Evolutionary conservation across 2,797 vertebrate genomes (phyloP), one percentile per base, ranked within the genome.

Genomic region (Cyprinella venusta): DNA sequence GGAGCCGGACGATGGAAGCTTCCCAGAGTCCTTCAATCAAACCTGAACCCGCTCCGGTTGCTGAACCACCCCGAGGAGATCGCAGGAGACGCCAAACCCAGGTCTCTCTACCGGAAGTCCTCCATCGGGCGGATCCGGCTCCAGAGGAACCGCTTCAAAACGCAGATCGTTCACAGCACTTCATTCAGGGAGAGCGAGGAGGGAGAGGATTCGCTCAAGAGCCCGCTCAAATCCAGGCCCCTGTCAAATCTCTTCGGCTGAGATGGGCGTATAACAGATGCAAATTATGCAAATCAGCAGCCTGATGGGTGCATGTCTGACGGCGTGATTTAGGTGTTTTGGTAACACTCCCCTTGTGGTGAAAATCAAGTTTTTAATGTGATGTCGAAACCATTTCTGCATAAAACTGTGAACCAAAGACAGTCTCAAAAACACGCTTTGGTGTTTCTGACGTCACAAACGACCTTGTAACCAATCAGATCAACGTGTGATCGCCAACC

Each of bases 191-290:
- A 96, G 80, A 90, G 94, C 0, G 95, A 95, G 0, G 93, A 95
- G 3, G 95, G 92, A 36, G 95, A 96, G 3, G 93, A 93, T 7
- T 64, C 94, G 1, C 84, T 95, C 71, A 95, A 93, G 90, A 95
- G 94, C 0, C 96, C 97, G 0, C 91, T 96, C 79, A 95, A 95
- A 88, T 93, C 96, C 79, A 95, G 98, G 86, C 98, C 98, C 0
- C 94, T 98, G 38, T 99, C 98, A 89, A 98, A 97, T 83, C 94
- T 99, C 63, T 99, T 98, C 87, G 97, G 97, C 82, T 99, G 84
- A 94, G 76, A 24, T 1, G 0, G 1, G 42, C 2, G 10, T 24
- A 42, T 33, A 24, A 6, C 26, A 2, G 15, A 24, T 38, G 9
- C 24, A 67, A 68, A 40, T 24, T 69, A 42, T 16, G 40, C 40